These are phyloP conservation scores for Beris morrisii DNA, from an alignment of 2,888 invertebrate species.

Conservation along the genomic window DNA sequence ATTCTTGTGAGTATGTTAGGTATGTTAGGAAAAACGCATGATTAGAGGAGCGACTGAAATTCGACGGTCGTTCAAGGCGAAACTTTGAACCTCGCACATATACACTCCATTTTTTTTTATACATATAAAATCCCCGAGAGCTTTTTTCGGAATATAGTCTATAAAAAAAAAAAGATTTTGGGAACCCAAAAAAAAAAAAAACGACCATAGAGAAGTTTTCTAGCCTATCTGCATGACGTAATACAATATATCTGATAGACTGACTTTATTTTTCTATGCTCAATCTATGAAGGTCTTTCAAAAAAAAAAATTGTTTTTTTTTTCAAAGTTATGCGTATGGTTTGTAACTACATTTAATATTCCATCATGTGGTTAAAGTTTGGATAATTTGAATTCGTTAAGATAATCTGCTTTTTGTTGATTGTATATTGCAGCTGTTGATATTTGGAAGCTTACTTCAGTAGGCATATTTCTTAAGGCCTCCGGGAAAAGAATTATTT, in stretches of 20 bases:
- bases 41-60: conserved; percentile 33
- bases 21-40: conserved; percentile 32
- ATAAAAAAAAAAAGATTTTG: background rate
- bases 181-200: too few relatives aligned
- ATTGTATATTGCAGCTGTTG: too few relatives aligned
- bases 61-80: conserved; percentile 37
- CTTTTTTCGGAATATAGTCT: conserved; percentile 14
- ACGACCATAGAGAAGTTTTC: conserved; percentile 7
- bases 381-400: conserved; percentile 20
- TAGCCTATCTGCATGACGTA: conserved; percentile 29
- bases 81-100: conserved; percentile 36
- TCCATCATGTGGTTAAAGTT: conserved; percentile 10
- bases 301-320: conserved; percentile 8
- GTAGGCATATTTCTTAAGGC: too few relatives aligned
- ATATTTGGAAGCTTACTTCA: too few relatives aligned
- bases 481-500: too few relatives aligned
- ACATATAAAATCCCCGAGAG: conserved; percentile 14
- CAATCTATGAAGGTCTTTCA: conserved; percentile 25
- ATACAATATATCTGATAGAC: conserved; percentile 3
- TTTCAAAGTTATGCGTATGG: conserved; percentile 9
- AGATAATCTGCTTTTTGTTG: conserved; percentile 8
- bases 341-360: conserved; percentile 7
- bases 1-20: conserved; percentile 12
- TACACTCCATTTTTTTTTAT: conserved; percentile 6
- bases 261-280: conserved; percentile 23